Base-by-base conservation (phyloP, 2,888 invertebrate genomes). In the Auanema freiburgensis region DNA sequence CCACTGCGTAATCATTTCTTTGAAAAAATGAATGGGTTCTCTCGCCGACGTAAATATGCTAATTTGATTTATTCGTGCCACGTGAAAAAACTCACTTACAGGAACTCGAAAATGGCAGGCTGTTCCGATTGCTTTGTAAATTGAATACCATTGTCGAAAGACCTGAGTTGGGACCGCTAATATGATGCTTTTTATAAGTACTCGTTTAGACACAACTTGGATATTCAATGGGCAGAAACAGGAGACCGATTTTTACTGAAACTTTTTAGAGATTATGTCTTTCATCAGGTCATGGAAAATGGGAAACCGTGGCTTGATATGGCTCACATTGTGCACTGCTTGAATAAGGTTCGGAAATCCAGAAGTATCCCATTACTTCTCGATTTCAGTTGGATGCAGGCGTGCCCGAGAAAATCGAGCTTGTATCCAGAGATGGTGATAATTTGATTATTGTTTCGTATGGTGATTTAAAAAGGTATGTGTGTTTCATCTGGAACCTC, bases 171-270 rank as follows among this genome's bases (percentile, higher is more conserved):
- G n/a, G n/a, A n/a, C n/a, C n/a, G n/a, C n/a, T n/a, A n/a, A n/a
- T n/a, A n/a, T n/a, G n/a, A n/a, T n/a, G 89, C 50, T 49, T 55
- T 55, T 12, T 18, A 21, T 21, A 6, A 46, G 18, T 18, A 21
- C 18, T 53, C 11, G 5, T 63, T 16, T 83, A 92, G 92, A 84
- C 88, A 93, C 82, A 92, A 92, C 85, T 86, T 93, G 88, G 96
- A 97, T 85, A 89, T 91, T 12, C 89, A 91, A 14, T 98, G 98
- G 97, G 90, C 94, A 42, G 98, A 98, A 87, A 97, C 96, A 23
- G 97, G 96, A 21, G 94, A 97, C 87, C 89, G 97, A 59, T 98
- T 97, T 86, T 91, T 98, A 91, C 87, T 98, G 86, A 97, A 97
- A 87, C 87, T 98, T 84, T 98, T 96, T 88, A 89, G 97, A 68